Conservation (phyloP, 1,140 invertebrate genomes). For the Druon quercuslanigerum region DNA sequence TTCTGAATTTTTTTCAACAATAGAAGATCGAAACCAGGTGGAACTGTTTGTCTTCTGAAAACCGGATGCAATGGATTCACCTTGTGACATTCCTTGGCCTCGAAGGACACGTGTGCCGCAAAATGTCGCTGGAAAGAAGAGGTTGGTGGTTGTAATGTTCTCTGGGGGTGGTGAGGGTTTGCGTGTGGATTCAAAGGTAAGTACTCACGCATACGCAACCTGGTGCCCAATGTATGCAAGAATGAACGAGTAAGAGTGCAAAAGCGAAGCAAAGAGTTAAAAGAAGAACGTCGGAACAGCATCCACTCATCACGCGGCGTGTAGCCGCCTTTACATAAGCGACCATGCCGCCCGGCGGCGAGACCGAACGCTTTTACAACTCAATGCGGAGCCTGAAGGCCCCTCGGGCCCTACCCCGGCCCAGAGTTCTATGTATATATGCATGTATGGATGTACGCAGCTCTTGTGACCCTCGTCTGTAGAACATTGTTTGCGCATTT, state of each 20-base stretch:
- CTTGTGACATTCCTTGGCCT: not conserved
- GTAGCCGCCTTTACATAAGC: conserved; percentile 75
- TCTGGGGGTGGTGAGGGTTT: not conserved
- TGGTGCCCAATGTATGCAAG: conserved; percentile 39
- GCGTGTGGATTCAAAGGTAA: conserved; percentile 39
- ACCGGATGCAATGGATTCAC: not conserved
- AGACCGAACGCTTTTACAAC: conserved; percentile 75
- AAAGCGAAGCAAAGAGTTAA: conserved; percentile 67
- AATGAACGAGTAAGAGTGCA: conserved; percentile 51
- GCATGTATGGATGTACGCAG: conserved; percentile 33
- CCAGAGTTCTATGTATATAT: conserved; percentile 20
- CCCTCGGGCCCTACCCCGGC: conserved; percentile 51
- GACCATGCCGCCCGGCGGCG: conserved; percentile 72
- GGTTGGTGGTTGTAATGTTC: conserved; percentile 18
- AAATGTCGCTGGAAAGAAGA: not conserved
- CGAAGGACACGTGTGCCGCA: conserved; percentile 15
- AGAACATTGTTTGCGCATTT: conserved; percentile 64
- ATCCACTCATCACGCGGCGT: conserved; percentile 75
- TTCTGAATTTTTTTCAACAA: not conserved
- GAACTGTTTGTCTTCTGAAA: conserved; percentile 12
- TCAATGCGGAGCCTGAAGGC: conserved; percentile 69
- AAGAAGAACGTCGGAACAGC: conserved; percentile 72
- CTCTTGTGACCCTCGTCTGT: conserved; percentile 47
- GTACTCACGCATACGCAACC: conserved; percentile 51
- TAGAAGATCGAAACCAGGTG: not conserved